A percentile compares a stretch with the other conserved stretches of the same genome.
phyloP scores from a whole-genome alignment of 1,140 invertebrate genomes.

The Aethina tumida region DNA sequence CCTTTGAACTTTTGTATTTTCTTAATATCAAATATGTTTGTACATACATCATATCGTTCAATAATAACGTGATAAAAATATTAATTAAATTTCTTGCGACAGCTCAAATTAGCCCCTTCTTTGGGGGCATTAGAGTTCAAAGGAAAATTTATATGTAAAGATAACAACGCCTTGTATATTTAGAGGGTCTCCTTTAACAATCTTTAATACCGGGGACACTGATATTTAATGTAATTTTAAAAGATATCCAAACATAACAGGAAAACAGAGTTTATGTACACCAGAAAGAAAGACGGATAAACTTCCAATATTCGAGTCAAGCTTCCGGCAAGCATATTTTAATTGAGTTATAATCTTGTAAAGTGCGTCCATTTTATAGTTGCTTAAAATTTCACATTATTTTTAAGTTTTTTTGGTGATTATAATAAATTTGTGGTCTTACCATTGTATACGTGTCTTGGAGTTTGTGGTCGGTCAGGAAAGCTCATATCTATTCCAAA shows the following conservation, averaged over 20 bases:
- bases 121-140: too few species aligned
- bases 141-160: too few species aligned
- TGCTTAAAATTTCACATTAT: conserved; percentile 3
- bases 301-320: background rate
- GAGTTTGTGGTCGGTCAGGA: conserved; percentile 23
- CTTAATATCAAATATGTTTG: too few species aligned
- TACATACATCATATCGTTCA: too few species aligned
- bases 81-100: too few species aligned
- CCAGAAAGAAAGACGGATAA: background rate
- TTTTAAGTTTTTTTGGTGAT: background rate
- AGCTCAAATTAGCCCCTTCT: too few species aligned
- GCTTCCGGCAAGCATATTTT: conserved; percentile 1
- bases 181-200: too few species aligned
- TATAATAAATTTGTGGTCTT: conserved; percentile 7
- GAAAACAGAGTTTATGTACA: background rate
- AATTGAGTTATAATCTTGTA: background rate
- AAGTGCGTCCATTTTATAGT: background rate
- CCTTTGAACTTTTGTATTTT: too few species aligned
- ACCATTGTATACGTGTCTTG: conserved; percentile 23
- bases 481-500: conserved; percentile 22
- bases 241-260: background rate
- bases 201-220: too few species aligned
- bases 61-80: too few species aligned
- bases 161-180: too few species aligned
- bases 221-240: too few species aligned